Conservation (phyloP, 1,140 invertebrate species). For the Drosophila leontia region DNA sequence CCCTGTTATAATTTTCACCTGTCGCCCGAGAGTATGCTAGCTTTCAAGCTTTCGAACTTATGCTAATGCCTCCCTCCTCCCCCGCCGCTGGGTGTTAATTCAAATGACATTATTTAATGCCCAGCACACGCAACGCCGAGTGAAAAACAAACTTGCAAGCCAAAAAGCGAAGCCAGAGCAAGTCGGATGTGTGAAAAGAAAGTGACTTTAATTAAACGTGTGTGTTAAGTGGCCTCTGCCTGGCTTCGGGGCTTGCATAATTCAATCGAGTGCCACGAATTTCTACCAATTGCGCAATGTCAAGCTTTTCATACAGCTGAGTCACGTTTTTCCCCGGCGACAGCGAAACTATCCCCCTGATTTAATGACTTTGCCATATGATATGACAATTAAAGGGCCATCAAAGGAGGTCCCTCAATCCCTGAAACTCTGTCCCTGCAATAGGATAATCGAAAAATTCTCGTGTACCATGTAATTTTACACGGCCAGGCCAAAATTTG, state of each 20-base stretch:
- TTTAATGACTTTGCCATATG: slow-evolving; percentile 10
- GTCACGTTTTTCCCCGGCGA: slow-evolving; percentile 36
- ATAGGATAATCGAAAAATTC: slow-evolving; percentile 62
- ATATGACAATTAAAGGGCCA: slow-evolving; percentile 62
- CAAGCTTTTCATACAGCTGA: slow-evolving; percentile 1
- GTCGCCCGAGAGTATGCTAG: slow-evolving; percentile 59
- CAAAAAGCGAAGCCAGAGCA: slow-evolving; percentile 26
- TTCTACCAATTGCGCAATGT: slow-evolving; percentile 51
- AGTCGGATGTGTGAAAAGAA: slow-evolving; percentile 69
- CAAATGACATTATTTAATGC: slow-evolving; percentile 82
- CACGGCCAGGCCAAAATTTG: slow-evolving; percentile 59
- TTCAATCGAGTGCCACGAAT: slow-evolving; percentile 49
- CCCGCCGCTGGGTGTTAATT: slow-evolving; percentile 69
- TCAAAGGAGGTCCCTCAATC: slow-evolving; percentile 30
- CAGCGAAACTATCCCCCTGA: slow-evolving; percentile 6
- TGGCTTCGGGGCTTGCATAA: slow-evolving; percentile 64
- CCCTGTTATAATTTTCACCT: slow-evolving; percentile 2
- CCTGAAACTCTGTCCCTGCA: slow-evolving; percentile 31
- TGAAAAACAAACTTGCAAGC: slow-evolving; percentile 25
- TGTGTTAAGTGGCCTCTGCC: slow-evolving; percentile 47
- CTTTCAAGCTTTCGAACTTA: slow-evolving; percentile 49
- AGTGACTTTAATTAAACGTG: slow-evolving; percentile 76
- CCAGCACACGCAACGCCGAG: slow-evolving; percentile 61
- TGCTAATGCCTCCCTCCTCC: slow-evolving; percentile 57
- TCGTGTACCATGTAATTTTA: slow-evolving; percentile 63